phyloP scores from a whole-genome alignment of 2,888 invertebrate genomes.

The Drosophila koepferae region DNA sequence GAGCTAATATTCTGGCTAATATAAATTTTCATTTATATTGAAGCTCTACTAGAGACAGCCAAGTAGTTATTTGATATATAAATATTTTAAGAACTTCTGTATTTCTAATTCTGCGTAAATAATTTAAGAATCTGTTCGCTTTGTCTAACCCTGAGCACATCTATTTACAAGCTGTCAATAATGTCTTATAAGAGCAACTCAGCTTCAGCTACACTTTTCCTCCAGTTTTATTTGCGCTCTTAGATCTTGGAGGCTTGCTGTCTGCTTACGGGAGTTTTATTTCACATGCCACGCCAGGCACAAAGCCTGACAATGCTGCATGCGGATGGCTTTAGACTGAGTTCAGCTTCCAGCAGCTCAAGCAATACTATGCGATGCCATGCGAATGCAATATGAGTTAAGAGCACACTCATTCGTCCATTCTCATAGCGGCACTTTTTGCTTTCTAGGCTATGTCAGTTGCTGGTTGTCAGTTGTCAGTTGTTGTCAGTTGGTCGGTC shows the following conservation, averaged over 20 bases:
- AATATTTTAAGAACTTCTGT: too few species aligned
- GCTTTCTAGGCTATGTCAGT: conserved; percentile 61
- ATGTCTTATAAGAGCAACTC: conserved; percentile 30
- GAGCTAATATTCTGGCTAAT: not conserved
- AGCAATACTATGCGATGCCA: conserved; percentile 5
- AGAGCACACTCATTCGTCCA: conserved; percentile 48
- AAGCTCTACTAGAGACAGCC: too few species aligned
- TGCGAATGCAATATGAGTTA: conserved; percentile 65
- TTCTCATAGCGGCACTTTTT: conserved; percentile 71
- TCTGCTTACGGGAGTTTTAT: conserved; percentile 78
- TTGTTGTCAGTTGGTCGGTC: conserved; percentile 32
- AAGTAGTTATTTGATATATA: too few species aligned
- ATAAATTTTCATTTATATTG: too few species aligned
- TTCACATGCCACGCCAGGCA: conserved; percentile 74
- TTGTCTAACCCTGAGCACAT: not conserved
- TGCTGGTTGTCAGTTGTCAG: conserved; percentile 32
- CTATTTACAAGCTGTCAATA: not conserved
- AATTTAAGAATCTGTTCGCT: not conserved
- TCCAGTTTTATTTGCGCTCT: conserved; percentile 41
- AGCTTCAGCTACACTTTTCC: conserved; percentile 14
- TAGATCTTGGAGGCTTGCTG: conserved; percentile 63
- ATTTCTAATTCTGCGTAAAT: too few species aligned
- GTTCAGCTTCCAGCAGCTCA: conserved; percentile 11
- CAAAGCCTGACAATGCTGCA: conserved; percentile 71
- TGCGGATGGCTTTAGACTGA: conserved; percentile 41